These are phyloP conservation scores for Tribolium freemani DNA, from an alignment of 2,888 invertebrate genomes.

Conservation along the genomic window DNA sequence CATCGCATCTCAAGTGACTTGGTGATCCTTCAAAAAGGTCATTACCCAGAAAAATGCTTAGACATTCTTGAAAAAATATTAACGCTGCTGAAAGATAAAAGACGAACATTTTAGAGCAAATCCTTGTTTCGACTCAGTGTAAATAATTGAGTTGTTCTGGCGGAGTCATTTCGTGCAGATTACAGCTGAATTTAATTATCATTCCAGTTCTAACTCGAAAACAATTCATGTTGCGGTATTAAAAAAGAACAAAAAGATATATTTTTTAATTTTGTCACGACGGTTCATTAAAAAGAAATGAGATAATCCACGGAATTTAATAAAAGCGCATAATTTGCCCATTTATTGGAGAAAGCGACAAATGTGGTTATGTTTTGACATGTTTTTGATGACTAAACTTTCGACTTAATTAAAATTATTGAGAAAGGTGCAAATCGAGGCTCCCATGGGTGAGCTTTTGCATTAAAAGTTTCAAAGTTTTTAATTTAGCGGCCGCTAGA, in stretches of 20 bases:
- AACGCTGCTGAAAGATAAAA: background rate
- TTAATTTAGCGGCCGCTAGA: constrained; percentile 15
- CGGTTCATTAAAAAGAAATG: background rate
- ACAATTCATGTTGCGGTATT: too few species aligned
- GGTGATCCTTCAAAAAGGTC: background rate
- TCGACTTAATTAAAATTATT: constrained; percentile 22
- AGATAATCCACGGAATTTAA: background rate
- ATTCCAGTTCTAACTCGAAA: too few species aligned
- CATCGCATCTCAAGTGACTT: constrained; percentile 9
- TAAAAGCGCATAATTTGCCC: background rate
- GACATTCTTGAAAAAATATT: background rate
- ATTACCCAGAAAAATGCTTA: background rate
- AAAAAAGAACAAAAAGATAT: too few species aligned
- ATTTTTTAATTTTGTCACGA: background rate
- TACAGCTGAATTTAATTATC: background rate
- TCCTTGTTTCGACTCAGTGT: background rate
- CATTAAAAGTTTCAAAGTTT: constrained; percentile 21
- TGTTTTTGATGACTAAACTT: background rate
- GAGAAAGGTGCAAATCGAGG: constrained; percentile 16
- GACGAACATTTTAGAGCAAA: background rate
- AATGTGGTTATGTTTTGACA: too few species aligned
- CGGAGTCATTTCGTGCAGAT: background rate
- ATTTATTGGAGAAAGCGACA: background rate
- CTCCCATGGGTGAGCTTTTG: constrained; percentile 7
- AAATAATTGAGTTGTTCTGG: constrained; percentile 9